Percentiles rank a stretch among this genome's conserved stretches.
Conservation (phyloP, 30 jellyfish, hydroid and myxozoan genomes). For the Aurelia sp. region DNA sequence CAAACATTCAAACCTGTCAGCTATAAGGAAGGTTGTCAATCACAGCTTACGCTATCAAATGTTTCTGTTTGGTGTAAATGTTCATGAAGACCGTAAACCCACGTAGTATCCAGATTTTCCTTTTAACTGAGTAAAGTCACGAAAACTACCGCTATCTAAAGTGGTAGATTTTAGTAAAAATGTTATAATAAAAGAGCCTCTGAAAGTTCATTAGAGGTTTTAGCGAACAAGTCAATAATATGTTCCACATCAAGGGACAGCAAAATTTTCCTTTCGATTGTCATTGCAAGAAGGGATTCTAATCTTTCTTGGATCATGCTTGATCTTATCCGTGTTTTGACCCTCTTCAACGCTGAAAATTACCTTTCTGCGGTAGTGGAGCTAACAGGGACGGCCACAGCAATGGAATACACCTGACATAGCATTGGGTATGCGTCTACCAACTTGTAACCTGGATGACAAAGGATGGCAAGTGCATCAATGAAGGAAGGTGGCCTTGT, state of each 20-base stretch:
- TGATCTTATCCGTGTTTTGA: constrained; percentile 44
- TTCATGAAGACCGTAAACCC: too few species aligned
- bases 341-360: constrained; percentile 50
- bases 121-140: too few species aligned
- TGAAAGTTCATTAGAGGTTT: constrained; percentile 46
- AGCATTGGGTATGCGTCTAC: constrained; percentile 55
- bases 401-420: constrained; percentile 46
- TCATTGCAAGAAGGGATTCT: constrained; percentile 40
- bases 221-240: constrained; percentile 48
- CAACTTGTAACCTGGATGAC: constrained; percentile 40
- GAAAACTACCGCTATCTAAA: too few species aligned
- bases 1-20: too few species aligned
- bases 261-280: constrained; percentile 37
- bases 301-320: constrained; percentile 30
- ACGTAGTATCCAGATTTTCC: too few species aligned
- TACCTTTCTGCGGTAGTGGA: constrained; percentile 68
- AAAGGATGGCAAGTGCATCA: constrained; percentile 49
- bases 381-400: constrained; percentile 60
- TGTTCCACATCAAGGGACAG: constrained; percentile 40
- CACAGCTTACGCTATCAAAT: too few species aligned
- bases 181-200: constrained; percentile 56
- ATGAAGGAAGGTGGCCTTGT: constrained; percentile 42
- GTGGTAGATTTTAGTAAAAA: constrained; percentile 15
- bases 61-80: too few species aligned
- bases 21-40: too few species aligned